Conservation (phyloP, 2,888 invertebrate genomes). For the Chalcosyrphus nemorum region DNA sequence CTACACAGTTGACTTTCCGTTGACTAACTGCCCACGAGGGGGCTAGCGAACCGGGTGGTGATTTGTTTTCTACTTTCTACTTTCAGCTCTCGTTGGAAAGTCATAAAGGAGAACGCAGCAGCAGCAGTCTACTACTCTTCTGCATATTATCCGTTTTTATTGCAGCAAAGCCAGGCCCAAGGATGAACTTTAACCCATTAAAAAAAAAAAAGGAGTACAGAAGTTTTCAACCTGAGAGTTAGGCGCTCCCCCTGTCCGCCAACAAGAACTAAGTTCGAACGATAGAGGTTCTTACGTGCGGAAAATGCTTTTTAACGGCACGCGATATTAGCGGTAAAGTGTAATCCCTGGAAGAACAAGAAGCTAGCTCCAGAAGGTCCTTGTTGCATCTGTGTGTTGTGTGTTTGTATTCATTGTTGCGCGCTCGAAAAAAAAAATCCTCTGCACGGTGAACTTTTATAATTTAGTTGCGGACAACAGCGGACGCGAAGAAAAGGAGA, state of each 20-base stretch:
- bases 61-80: conserved; percentile 60
- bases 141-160: conserved; percentile 70
- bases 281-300: background rate
- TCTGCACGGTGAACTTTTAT: conserved; percentile 53
- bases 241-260: background rate
- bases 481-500: background rate
- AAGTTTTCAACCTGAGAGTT: no score
- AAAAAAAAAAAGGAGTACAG: conserved; percentile 20
- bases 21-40: conserved; percentile 69
- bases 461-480: conserved; percentile 49
- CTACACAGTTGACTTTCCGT: conserved; percentile 68
- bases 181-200: conserved; percentile 68
- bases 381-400: conserved; percentile 63
- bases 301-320: background rate
- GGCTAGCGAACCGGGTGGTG: conserved; percentile 33
- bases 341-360: conserved; percentile 37
- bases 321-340: conserved; percentile 54
- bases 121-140: no score
- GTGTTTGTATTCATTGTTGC: conserved; percentile 45
- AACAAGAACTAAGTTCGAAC: conserved; percentile 14
- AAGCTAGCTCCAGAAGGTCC: background rate
- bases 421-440: conserved; percentile 4
- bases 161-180: conserved; percentile 42
- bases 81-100: background rate
- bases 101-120: conserved; percentile 51